These are phyloP conservation scores for Fulmarus glacialis DNA, from an alignment of 2,113 vertebrate species.

Conservation along the genomic window DNA sequence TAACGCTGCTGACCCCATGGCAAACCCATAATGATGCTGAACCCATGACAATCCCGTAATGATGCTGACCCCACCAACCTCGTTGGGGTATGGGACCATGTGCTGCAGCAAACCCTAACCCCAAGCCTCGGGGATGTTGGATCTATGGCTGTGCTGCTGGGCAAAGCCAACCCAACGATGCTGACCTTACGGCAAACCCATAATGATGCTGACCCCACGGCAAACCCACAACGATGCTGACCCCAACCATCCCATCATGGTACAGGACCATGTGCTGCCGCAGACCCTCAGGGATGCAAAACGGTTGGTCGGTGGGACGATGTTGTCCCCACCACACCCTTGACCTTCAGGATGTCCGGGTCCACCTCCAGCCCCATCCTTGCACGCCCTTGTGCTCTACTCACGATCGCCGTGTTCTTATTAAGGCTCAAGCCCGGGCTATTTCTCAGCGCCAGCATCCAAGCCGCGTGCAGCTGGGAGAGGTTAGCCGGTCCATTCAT, in stretches of 20 bases:
- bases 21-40: too few species aligned
- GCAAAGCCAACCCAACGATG: neutral
- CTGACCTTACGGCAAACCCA: neutral
- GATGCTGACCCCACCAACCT: neutral
- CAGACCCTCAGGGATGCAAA: neutral
- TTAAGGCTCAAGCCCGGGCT: neutral
- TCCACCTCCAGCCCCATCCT: neutral
- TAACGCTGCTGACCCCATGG: neutral
- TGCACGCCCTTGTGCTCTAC: neutral
- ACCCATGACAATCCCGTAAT: neutral
- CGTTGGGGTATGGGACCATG: fast-evolving
- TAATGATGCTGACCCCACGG: neutral
- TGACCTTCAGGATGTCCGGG: neutral
- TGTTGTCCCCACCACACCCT: too few species aligned
- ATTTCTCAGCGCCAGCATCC: neutral
- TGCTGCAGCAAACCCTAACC: neutral
- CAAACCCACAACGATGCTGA: neutral
- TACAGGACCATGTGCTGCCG: neutral
- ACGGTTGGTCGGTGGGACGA: fast-evolving
- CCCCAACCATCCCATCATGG: neutral
- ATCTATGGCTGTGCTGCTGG: neutral
- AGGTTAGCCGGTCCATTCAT: neutral
- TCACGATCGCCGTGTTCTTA: fast-evolving
- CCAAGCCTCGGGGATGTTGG: neutral
- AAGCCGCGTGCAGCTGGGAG: neutral